Evolutionary conservation across 2,888 invertebrate species (phyloP), one percentile per base, ranked within the genome.

Genomic region (Aleiodes alternator): DNA sequence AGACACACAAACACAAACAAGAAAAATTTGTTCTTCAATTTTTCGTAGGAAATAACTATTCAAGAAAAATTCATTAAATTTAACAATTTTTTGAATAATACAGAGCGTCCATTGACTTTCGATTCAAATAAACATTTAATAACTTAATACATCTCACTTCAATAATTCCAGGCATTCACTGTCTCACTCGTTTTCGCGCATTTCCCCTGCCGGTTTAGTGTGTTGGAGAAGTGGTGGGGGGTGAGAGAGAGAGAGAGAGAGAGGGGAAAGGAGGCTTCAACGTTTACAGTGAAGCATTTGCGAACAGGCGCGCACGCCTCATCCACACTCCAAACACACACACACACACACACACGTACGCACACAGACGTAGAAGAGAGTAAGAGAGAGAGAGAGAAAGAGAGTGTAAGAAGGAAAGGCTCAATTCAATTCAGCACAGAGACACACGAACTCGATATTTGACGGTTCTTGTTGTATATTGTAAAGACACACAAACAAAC

Each of bases 151-250:
- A 16, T 64, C 48, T 64, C 64, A 64, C 64, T 48, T 38, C 64
- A 64, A 64, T 64, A 43, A 43, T 43, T 64, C 23, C 48, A 16
- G 48, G 48, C 64, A 29, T 43, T 43, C 14, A 48, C 64, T 64
- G 59, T 59, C 59, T 59, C 59, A 59, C 59, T 59, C 59, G 59
- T 59, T 59, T 59, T 59, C 59, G 29, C 59, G 59, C 34, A 34
- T 59, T 59, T 59, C 34, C 31, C n/a, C 38, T 34, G 43, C 64
- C 64, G 64, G 43, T 43, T 43, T 9, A 43, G 43, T 43, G 43
- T 43, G 7, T 43, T 9, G 43, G 43, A 43, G 43, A 38, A 38
- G 43, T 43, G 43, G 43, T 43, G 43, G 43, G 9, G 43, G 7
- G 43, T 8, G 3, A 38, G 43, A 7, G 43, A 43, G 43, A 43